Base-by-base conservation (phyloP, 1,140 invertebrate species). In the Cryptotermes secundus region DNA sequence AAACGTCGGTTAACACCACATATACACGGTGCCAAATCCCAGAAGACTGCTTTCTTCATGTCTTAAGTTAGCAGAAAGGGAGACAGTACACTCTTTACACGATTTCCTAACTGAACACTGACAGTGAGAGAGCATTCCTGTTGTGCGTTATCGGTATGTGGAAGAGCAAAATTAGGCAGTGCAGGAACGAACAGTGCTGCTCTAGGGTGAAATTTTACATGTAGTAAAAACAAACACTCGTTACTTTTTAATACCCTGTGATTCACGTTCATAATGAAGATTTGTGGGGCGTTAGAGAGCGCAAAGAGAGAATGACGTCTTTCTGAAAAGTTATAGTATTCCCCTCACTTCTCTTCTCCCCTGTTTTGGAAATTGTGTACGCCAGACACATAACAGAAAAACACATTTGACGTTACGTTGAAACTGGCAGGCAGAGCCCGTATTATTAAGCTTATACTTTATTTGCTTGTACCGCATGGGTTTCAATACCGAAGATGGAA, bases 191-290 rank as follows among this genome's bases (percentile, higher is more conserved):
- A 31, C 26, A n/a, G 26, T 6, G n/a, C 7, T 26, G 59, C 59
- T 72, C n/a, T 72, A 72, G 59, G 59, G 59, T 72, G 59, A 72
- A 72, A 72, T 72, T 72, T 26, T 72, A 72, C 26, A 72, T 72
- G n/a, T 31, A 72, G 59, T 72, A 72, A 72, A 72, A 72, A 72
- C 81, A 82, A 82, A 81, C 80, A 81, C 36, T 45, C 81, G 81
- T 45, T 82, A 45, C 81, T 82, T 82, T 72, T 82, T 82, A 82
- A 82, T 82, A 34, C 81, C 45, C 81, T 82, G 81, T 82, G 81
- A 82, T 82, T 82, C 81, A 82, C 38, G 81, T 45, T 82, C 81
- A 82, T 82, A 82, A 82, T 82, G 81, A 82, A 82, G 81, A 82
- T 82, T 82, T 82, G 81, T 82, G 38, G 81, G 36, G 38, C 59